Evolutionary conservation across 2,113 vertebrate genomes (phyloP), one percentile per base, ranked within the genome.

Genomic region (Antigone vipio): DNA sequence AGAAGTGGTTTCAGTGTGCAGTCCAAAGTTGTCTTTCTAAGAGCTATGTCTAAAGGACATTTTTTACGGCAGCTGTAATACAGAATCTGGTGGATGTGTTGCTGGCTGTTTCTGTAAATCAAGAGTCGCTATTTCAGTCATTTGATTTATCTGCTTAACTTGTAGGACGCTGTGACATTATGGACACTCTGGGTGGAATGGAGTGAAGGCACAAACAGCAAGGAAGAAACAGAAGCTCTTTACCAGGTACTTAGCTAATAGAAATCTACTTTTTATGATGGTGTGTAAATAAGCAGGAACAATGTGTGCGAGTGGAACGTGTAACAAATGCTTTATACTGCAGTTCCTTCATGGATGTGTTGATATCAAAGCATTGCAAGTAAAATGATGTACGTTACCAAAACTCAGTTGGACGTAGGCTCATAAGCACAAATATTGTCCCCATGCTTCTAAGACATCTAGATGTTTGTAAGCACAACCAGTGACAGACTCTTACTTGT

Each of bases 121-220:
- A 27, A 27, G 40, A 17, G 9, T 56, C 32, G n/a, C 34, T 66
- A 27, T 60, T 89, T 69, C 40, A 55, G 4, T 79, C 5, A 24
- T 45, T 73, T 77, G 66, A 58, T 53, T 74, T 82, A 16, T 90
- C 90, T 96, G 19, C 45, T 91, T 45, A 47, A 42, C 76, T 56
- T 80, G n/a, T 87, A 99, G 99, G 98, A 98, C 67, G 98, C 98
- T 95, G 96, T 99, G 47, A 97, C 99, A 0, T 66, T 99, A 50
- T 99, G 99, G 99, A 97, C 96, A 92, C 97, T 99, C 67, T 98
- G 98, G 98, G 96, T 98, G 49, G 97, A 99, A 86, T 99, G 99
- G 99, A 99, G 99, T 85, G 96, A 97, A 91, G 75, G 80, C 38
- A 91, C 92, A 15, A 96, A 98, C 87, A 98, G 92, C 91, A 95